Percentiles rank a stretch among this genome's conserved stretches.
Evolutionary conservation across 2,888 invertebrate genomes (phyloP).

Genomic region (Halictus quadricinctus): DNA sequence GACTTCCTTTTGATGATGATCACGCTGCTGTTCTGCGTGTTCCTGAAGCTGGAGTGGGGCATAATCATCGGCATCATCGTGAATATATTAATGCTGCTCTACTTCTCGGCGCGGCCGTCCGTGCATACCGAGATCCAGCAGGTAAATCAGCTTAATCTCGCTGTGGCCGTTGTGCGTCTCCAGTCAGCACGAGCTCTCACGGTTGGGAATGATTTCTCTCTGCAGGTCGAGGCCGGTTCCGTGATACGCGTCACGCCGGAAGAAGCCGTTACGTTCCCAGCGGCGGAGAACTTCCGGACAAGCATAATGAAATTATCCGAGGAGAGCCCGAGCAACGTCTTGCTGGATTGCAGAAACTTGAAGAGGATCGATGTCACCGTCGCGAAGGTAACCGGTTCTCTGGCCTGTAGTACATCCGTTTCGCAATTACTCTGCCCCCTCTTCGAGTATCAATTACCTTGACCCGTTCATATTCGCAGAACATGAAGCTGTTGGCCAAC

Average conservation of each 20-base stretch:
- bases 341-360: constrained; percentile 84
- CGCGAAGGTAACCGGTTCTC: constrained; percentile 83
- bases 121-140: constrained; percentile 69
- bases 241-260: constrained; percentile 87
- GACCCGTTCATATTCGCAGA: constrained; percentile 78
- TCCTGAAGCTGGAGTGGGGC: constrained; percentile 87
- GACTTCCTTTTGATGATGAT: constrained; percentile 85
- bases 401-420: neutral
- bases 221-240: constrained; percentile 78
- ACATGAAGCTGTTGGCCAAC: constrained; percentile 83
- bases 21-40: constrained; percentile 85
- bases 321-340: constrained; percentile 72
- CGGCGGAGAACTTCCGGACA: constrained; percentile 89
- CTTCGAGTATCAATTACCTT: neutral
- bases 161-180: neutral
- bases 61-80: constrained; percentile 85
- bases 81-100: constrained; percentile 84
- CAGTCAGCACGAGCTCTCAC: neutral
- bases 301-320: constrained; percentile 79
- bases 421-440: neutral
- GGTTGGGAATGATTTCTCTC: neutral
- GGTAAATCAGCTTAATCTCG: constrained; percentile 56
- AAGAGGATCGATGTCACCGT: constrained; percentile 86
- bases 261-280: constrained; percentile 90
- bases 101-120: constrained; percentile 83